phyloP scores from a whole-genome alignment of 1,140 invertebrate genomes.

The Drosophila santomea region DNA sequence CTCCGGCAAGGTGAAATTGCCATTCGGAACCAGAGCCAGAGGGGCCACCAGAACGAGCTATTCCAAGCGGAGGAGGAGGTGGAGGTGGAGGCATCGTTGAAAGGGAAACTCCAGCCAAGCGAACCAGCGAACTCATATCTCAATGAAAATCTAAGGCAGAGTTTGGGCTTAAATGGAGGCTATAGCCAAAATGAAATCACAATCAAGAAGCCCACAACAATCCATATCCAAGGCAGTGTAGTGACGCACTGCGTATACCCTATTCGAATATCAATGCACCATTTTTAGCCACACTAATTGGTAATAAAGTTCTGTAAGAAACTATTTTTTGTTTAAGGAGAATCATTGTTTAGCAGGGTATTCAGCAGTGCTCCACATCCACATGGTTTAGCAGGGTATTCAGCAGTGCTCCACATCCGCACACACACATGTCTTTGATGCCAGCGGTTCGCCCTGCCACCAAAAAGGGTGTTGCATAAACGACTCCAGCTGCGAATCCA shows the following conservation, averaged over 20 bases:
- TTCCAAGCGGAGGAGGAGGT: neutral
- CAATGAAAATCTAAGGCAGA: conserved; percentile 52
- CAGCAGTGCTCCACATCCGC: conserved; percentile 14
- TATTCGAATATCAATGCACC: neutral
- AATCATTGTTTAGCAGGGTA: conserved; percentile 1
- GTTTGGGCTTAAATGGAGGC: conserved; percentile 46
- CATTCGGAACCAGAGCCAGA: conserved; percentile 14
- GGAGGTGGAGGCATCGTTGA: conserved; percentile 14
- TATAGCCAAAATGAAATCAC: conserved; percentile 46
- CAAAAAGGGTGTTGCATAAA: conserved; percentile 67
- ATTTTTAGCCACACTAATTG: too few species aligned
- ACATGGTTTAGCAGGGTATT: conserved; percentile 10
- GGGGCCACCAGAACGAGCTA: neutral
- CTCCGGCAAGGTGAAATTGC: conserved; percentile 59
- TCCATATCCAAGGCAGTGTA: neutral
- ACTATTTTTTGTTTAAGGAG: neutral
- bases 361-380: conserved; percentile 19
- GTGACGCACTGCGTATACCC: neutral
- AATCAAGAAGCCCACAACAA: conserved; percentile 14
- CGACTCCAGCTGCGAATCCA: conserved; percentile 15
- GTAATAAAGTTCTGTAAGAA: neutral
- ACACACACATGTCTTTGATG: neutral
- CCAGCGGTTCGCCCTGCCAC: conserved; percentile 7
- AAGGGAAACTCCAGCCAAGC: conserved; percentile 65
- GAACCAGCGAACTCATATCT: conserved; percentile 54